Percentiles rank a stretch among this genome's conserved stretches.
Evolutionary conservation across 2,113 vertebrate genomes (phyloP).

Genomic region (Callithrix jacchus): DNA sequence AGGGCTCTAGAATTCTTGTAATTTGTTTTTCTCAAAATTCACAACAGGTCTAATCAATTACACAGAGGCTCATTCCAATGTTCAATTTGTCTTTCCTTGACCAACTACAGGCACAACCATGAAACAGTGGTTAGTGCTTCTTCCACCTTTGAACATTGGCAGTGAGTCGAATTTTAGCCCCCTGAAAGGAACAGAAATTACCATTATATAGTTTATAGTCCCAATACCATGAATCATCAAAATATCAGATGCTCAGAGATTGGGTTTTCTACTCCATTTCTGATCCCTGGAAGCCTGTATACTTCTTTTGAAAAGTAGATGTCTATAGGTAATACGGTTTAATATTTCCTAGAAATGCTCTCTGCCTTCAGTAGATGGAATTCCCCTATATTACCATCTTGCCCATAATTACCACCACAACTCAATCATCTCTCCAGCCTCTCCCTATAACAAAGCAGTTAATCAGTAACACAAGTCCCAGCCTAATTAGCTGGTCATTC

Average conservation of each 20-base stretch:
- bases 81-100: neutral
- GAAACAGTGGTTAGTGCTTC: neutral
- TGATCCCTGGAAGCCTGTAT: neutral
- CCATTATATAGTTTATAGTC: neutral
- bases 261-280: neutral
- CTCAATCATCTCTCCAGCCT: neutral
- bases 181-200: neutral
- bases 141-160: neutral
- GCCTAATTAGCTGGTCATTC: neutral
- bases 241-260: neutral
- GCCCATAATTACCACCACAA: neutral
- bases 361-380: neutral
- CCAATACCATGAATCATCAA: neutral
- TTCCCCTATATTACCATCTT: neutral
- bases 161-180: neutral
- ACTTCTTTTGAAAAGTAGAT: neutral
- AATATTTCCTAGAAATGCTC: neutral
- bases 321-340: neutral
- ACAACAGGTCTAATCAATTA: neutral
- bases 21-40: neutral
- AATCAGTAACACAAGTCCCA: conserved; percentile 5
- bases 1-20: neutral
- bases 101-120: neutral
- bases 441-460: neutral
- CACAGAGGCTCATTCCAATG: neutral